phyloP scores from a whole-genome alignment of 2,797 vertebrate genomes.

The Eulemur coronatus region DNA sequence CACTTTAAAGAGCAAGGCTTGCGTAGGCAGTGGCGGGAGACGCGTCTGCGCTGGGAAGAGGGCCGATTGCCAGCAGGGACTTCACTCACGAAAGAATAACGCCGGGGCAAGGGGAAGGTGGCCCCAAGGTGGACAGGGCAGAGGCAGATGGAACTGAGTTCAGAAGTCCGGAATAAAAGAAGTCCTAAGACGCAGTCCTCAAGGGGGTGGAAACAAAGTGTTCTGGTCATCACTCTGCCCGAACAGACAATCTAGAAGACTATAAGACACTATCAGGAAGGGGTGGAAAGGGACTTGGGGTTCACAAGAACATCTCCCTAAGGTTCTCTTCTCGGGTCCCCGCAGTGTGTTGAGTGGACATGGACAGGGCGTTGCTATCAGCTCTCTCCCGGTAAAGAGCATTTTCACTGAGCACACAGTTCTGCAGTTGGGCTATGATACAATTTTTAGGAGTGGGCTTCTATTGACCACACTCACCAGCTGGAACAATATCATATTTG shows the following conservation, averaged over 20 bases:
- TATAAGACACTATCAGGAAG: not conserved
- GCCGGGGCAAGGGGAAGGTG: not conserved
- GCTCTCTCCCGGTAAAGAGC: not conserved
- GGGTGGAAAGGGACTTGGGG: no score
- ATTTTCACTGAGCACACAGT: not conserved
- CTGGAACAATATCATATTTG: not conserved
- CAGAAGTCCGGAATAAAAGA: no score
- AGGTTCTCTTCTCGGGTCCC: not conserved
- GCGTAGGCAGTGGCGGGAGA: not conserved
- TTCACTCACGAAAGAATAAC: not conserved
- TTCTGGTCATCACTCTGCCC: not conserved
- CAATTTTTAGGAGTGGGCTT: not conserved
- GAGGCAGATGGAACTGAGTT: not conserved
- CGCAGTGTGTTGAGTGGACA: no score
- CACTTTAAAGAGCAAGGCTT: not conserved
- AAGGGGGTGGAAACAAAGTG: accelerated
- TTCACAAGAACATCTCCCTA: no score
- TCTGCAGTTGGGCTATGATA: accelerated
- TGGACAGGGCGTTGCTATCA: accelerated
- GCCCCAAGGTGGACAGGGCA: not conserved
- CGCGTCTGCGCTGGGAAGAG: not conserved
- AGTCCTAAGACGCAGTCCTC: not conserved
- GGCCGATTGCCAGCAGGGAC: not conserved
- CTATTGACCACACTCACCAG: not conserved
- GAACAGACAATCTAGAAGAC: not conserved